Base-by-base conservation (phyloP, 1,140 invertebrate genomes). In the Drosophila sulfurigaster region DNA sequence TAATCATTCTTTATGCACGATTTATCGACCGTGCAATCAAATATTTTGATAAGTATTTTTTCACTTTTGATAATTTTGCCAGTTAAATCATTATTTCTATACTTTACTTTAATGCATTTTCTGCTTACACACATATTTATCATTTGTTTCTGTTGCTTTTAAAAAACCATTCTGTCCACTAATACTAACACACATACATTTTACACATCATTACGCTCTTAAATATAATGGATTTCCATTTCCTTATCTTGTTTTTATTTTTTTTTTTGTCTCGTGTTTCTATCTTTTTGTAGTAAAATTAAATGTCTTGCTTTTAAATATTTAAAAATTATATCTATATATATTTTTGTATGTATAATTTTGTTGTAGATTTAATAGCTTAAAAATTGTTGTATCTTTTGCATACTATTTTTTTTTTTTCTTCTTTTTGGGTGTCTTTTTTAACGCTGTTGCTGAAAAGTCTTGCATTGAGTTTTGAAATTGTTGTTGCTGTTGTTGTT, bases 111-210 rank as follows among this genome's bases (percentile, higher is more conserved):
- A 52, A 45, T 63, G 69, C 75, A 79, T 74, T 83, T 87, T 63
- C 69, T 67, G 76, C 60, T 79, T 64, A 73, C 71, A 83, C 62
- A 81, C 60, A 74, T 51, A 75, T 75, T 65, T 72, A 63, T 67
- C 57, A 66, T 73, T 66, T 78, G 56, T 78, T 77, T 66, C 20
- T 71, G 62, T 81, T 80, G 68, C 60, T 54, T 81, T 88, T 89
- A 89, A 90, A 90, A 90, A 89, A 90, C 81, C 81, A 73, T 88
- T 78, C 83, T 80, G 72, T 67, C 78, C 71, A 79, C 81, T 88
- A 89, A 79, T 48, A 73, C 81, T 88, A 88, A 88, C 85, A 89
- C 85, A 89, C 85, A 89, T 82, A 87, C 83, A 87, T 78, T 83
- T 88, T 73, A 87, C 77, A 87, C 82, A 62, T 59, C 56, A 80